These are phyloP conservation scores for Sialia sialis DNA, from an alignment of 2,113 vertebrate genomes.

Conservation along the genomic window DNA sequence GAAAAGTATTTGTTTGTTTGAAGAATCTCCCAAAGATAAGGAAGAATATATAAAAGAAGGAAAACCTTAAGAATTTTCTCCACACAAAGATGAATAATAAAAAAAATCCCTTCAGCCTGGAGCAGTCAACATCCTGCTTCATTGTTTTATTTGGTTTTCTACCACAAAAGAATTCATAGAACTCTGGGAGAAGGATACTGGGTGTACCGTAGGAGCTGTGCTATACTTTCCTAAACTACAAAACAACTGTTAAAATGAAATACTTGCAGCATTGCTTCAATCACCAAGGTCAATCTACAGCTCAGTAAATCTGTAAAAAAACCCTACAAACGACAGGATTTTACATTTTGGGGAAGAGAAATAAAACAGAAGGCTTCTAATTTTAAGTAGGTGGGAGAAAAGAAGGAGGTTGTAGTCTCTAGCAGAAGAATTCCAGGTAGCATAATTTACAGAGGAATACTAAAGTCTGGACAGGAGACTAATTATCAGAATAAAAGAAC, in stretches of 20 bases:
- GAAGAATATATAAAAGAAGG: neutral
- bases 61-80: neutral
- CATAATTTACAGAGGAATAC: neutral
- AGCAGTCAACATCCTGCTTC: neutral
- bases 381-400: neutral
- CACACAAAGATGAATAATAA: neutral
- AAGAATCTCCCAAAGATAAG: neutral
- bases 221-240: neutral
- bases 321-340: neutral
- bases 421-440: neutral
- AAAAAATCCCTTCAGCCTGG: neutral
- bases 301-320: neutral
- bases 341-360: neutral
- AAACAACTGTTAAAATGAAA: neutral
- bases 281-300: neutral
- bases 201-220: neutral
- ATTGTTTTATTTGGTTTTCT: neutral
- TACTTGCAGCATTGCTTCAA: neutral
- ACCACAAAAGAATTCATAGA: neutral
- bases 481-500: neutral
- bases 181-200: neutral
- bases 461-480: neutral
- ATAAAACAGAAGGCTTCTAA: neutral
- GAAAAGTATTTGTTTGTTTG: neutral
- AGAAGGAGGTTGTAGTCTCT: neutral